Evolutionary conservation across 2,888 invertebrate genomes (phyloP).

Genomic region (Heliconius charithonia): DNA sequence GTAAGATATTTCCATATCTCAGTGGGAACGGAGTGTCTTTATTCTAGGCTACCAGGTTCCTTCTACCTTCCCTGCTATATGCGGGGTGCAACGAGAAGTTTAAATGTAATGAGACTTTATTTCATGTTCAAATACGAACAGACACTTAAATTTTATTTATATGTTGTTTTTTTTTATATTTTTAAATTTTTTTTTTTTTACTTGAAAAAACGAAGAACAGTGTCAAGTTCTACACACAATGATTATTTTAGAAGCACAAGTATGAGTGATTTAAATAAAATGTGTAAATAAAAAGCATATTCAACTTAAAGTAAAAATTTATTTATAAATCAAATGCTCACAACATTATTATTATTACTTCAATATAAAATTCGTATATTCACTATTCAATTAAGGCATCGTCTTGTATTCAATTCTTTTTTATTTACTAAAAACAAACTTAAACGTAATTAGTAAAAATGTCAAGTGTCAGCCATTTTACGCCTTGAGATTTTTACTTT

Average conservation of each 20-base stretch:
- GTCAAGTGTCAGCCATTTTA: slow-evolving; percentile 79
- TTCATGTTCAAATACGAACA: too few species aligned
- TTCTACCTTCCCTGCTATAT: too few species aligned
- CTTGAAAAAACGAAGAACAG: too few species aligned
- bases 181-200: too few species aligned
- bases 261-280: background rate
- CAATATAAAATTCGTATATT: slow-evolving; percentile 68
- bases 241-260: background rate
- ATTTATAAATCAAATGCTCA: slow-evolving; percentile 68
- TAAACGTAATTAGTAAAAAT: slow-evolving; percentile 65
- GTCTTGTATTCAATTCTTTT: slow-evolving; percentile 52
- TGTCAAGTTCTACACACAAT: too few species aligned
- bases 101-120: too few species aligned
- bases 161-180: too few species aligned
- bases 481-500: slow-evolving; percentile 75
- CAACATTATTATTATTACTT: slow-evolving; percentile 61
- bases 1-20: too few species aligned
- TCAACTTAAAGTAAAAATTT: slow-evolving; percentile 79
- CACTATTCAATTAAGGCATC: slow-evolving; percentile 70
- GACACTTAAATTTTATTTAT: too few species aligned
- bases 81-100: too few species aligned
- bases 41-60: too few species aligned
- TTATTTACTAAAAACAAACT: slow-evolving; percentile 5
- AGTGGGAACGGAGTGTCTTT: too few species aligned
- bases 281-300: slow-evolving; percentile 58